Conservation (phyloP, 2,797 vertebrate genomes). For the Cirrhinus mrigala region DNA sequence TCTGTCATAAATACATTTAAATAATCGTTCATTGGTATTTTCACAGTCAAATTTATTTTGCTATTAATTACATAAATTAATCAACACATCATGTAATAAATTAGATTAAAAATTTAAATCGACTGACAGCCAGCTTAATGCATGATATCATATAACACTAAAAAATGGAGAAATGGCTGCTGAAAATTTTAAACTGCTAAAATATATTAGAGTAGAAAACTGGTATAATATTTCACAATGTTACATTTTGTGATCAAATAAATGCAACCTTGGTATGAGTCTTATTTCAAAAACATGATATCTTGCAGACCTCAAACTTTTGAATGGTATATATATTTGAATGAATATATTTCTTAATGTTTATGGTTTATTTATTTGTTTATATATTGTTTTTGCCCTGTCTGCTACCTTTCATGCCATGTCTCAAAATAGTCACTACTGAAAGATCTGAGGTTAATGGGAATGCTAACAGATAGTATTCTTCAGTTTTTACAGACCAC, state of each 20-base stretch:
- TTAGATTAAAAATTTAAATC: too few species aligned
- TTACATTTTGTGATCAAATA: neutral
- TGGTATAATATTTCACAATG: neutral
- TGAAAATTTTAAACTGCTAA: neutral
- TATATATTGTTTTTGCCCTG: neutral
- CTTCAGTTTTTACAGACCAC: constrained; percentile 10
- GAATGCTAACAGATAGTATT: constrained; percentile 6
- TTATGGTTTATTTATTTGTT: neutral
- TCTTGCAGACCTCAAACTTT: neutral
- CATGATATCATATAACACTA: too few species aligned
- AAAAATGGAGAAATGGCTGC: neutral
- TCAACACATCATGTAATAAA: too few species aligned
- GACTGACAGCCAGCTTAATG: too few species aligned
- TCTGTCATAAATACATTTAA: too few species aligned
- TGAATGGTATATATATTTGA: neutral
- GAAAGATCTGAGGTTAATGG: neutral
- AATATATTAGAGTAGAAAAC: neutral
- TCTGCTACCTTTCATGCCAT: neutral
- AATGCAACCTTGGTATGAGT: neutral
- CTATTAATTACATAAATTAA: too few species aligned
- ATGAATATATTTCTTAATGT: too few species aligned
- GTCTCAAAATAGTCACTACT: neutral
- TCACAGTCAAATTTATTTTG: too few species aligned
- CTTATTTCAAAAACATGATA: neutral
- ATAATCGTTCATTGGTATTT: too few species aligned